These are phyloP conservation scores for Danio aesculapii DNA, from an alignment of 2,797 vertebrate genomes.

Conservation along the genomic window DNA sequence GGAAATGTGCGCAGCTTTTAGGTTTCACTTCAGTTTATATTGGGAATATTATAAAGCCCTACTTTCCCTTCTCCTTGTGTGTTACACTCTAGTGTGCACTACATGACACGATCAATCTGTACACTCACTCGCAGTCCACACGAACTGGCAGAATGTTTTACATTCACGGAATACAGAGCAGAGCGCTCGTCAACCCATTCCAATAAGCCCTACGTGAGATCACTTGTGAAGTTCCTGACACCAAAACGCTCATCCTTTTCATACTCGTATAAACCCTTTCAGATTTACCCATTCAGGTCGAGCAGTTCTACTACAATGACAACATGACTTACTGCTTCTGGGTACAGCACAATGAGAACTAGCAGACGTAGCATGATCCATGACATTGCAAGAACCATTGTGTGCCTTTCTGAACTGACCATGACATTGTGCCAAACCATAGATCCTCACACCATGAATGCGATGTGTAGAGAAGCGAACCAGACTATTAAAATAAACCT, in stretches of 20 bases:
- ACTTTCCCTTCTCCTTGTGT: slow-evolving; percentile 9
- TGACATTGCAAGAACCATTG: slow-evolving; percentile 6
- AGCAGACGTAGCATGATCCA: background rate
- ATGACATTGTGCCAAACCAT: slow-evolving; percentile 6
- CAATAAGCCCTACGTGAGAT: slow-evolving; percentile 25
- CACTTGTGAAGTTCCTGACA: background rate
- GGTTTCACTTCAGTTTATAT: slow-evolving; percentile 26
- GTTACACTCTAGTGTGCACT: slow-evolving; percentile 7
- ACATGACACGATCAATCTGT: slow-evolving; percentile 34
- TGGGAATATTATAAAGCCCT: slow-evolving; percentile 29
- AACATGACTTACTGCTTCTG: slow-evolving; percentile 11
- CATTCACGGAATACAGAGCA: slow-evolving; percentile 42
- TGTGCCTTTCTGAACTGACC: slow-evolving; percentile 13
- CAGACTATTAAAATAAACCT: background rate
- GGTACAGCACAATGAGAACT: slow-evolving; percentile 18
- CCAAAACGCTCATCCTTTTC: background rate
- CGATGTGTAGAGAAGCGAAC: slow-evolving; percentile 43
- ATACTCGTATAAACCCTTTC: slow-evolving; percentile 9
- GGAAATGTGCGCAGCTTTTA: slow-evolving; percentile 34
- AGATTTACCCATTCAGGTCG: background rate
- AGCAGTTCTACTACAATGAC: slow-evolving; percentile 34
- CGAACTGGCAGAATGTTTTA: slow-evolving; percentile 25
- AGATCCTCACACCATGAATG: slow-evolving; percentile 21
- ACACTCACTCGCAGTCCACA: slow-evolving; percentile 21
- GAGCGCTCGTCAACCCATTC: slow-evolving; percentile 8